These are phyloP conservation scores for Nematopogon swammerdamellus DNA, from an alignment of 2,888 invertebrate genomes.

Conservation along the genomic window DNA sequence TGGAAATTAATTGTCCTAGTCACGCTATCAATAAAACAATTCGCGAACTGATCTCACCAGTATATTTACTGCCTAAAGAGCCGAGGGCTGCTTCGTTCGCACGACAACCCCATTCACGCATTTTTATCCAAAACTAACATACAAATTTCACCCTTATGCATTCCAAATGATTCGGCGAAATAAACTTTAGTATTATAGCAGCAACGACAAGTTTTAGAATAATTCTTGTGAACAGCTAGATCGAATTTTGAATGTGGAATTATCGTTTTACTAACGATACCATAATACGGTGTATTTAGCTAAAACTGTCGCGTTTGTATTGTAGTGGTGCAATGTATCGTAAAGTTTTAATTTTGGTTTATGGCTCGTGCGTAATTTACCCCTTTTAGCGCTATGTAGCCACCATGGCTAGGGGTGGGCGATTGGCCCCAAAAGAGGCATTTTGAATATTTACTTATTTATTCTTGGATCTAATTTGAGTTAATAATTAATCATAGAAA, in stretches of 20 bases:
- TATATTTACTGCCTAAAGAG: not conserved
- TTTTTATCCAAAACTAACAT: too few relatives aligned
- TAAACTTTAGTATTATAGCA: too few relatives aligned
- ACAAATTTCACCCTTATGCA: too few relatives aligned
- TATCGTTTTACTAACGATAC: constrained; percentile 42
- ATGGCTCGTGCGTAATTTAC: constrained; percentile 31
- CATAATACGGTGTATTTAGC: constrained; percentile 51
- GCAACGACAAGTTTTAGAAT: too few relatives aligned
- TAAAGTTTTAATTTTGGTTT: constrained; percentile 54
- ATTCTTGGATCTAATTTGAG: too few relatives aligned
- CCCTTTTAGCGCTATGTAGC: not conserved
- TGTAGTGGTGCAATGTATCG: constrained; percentile 50
- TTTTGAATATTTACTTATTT: too few relatives aligned
- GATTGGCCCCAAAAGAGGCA: too few relatives aligned
- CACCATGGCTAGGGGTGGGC: not conserved
- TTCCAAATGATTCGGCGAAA: too few relatives aligned
- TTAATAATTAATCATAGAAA: too few relatives aligned
- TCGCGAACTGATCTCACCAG: not conserved
- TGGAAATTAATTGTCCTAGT: not conserved
- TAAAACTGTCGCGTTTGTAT: constrained; percentile 37
- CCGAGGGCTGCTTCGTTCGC: not conserved
- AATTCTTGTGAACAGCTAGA: too few relatives aligned
- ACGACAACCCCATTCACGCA: not conserved
- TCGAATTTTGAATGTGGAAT: too few relatives aligned
- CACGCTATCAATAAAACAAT: not conserved